Percentiles rank a stretch among this genome's conserved stretches.
These are phyloP conservation scores for Stratiolaelaps scimitus DNA, from an alignment of 1,140 invertebrate species.

Conservation along the genomic window DNA sequence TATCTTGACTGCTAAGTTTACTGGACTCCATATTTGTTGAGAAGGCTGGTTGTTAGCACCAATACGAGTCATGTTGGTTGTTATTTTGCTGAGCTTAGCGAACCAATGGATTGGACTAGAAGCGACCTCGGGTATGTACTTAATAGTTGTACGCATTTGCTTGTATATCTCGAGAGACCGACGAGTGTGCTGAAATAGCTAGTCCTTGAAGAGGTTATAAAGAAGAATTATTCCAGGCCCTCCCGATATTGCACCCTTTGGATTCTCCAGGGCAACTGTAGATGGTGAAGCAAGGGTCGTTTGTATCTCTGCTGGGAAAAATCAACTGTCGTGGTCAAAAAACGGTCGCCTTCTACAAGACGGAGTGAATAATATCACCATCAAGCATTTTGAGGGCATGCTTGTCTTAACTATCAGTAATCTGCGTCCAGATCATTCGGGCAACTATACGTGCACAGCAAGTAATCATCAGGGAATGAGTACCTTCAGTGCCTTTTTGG, in stretches of 20 bases:
- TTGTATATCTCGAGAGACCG: too few species aligned
- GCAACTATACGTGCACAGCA: constrained; percentile 31
- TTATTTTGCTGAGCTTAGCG: too few species aligned
- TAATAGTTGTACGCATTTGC: too few species aligned
- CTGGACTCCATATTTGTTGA: too few species aligned
- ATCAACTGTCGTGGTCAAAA: not conserved
- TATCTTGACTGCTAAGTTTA: too few species aligned
- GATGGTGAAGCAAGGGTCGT: too few species aligned
- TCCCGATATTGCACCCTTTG: too few species aligned
- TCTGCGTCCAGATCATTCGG: constrained; percentile 29
- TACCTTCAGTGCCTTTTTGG: not conserved
- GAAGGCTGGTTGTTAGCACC: not conserved
- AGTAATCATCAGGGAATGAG: not conserved
- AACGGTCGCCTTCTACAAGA: not conserved
- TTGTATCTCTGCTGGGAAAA: not conserved
- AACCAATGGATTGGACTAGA: too few species aligned
- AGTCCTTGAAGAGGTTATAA: not conserved
- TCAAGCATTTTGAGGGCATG: not conserved
- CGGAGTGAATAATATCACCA: too few species aligned
- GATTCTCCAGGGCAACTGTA: too few species aligned
- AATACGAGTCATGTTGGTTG: not conserved
- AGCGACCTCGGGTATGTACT: too few species aligned
- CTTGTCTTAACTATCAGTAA: constrained; percentile 23
- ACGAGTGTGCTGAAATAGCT: not conserved
- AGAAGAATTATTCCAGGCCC: too few species aligned